Base-by-base conservation (phyloP, 2,797 vertebrate genomes). In the Pelobates cultripes region DNA sequence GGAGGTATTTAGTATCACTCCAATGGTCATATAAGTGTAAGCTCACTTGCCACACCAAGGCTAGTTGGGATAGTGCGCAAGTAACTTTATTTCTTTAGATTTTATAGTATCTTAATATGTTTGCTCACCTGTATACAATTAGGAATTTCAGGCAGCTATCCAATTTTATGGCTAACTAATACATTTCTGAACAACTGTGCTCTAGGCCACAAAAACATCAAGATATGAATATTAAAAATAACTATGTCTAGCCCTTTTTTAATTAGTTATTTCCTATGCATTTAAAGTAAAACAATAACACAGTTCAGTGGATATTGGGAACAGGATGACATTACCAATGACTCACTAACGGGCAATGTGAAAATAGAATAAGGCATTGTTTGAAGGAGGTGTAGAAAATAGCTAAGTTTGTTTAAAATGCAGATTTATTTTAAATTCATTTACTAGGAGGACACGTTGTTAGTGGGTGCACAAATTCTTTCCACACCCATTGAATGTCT, bases 211-310 rank as follows among this genome's bases (percentile, higher is more conserved):
- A 15, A 45, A 70, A 70, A 70, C 13, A 15, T 60, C 13, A 60
- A 73, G 47, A 51, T 10, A 10, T 10, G 47, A 51, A 51, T 51
- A 51, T 51, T 51, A 51, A 51, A 51, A 51, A 51, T 10, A 51
- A 51, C 47, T 51, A 10, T 51, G 47, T 51, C 28, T 28, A 51
- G 5, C 5, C 47, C 3, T 64, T 28, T 40, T 64, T 28, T 64
- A 64, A 64, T 42, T 43, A 53, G 7, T 45, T 43, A 41, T 43
- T 75, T 75, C 73, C 72, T 74, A 61, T 60, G 72, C 28, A 51
- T 61, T 61, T 43, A 61, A 75, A 53, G 41, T n/a, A 57, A 63
- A 63, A 64, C 55, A 63, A 64, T 63, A 75, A n/a, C 7, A 45
- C 9, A 44, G 73, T 60, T 45, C 43, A 63, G 8, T 64, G 28